Percentiles rank a stretch among this genome's conserved stretches.
Conservation (phyloP, 1,140 invertebrate species). For the Pseudomyrmex cubaensis region DNA sequence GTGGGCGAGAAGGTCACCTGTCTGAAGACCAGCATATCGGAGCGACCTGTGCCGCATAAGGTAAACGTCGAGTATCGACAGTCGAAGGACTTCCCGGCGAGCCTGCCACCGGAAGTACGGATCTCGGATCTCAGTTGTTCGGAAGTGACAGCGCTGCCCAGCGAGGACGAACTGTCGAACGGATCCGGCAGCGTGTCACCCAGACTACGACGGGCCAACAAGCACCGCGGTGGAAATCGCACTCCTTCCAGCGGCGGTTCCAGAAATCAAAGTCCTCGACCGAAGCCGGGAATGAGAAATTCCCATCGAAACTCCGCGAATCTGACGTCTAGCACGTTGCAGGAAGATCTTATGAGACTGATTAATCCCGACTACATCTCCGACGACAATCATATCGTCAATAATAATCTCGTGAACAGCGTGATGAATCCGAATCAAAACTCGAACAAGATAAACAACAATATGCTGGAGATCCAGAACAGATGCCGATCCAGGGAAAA, state of each 20-base stretch:
- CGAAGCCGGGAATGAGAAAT: slow-evolving; percentile 84
- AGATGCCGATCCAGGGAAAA: slow-evolving; percentile 86
- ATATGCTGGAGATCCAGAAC: slow-evolving; percentile 83
- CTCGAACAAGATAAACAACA: slow-evolving; percentile 80
- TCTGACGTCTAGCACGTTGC: slow-evolving; percentile 89
- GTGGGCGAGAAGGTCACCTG: slow-evolving; percentile 86
- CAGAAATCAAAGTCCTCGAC: slow-evolving; percentile 88
- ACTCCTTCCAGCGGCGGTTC: slow-evolving; percentile 85
- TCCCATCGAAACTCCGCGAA: slow-evolving; percentile 87
- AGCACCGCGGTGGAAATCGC: slow-evolving; percentile 80
- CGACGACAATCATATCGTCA: slow-evolving; percentile 80
- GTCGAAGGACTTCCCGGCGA: slow-evolving; percentile 81
- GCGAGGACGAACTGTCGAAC: slow-evolving; percentile 87
- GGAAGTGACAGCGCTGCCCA: slow-evolving; percentile 82
- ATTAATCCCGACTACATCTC: slow-evolving; percentile 93
- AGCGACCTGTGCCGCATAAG: slow-evolving; percentile 83
- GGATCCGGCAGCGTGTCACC: slow-evolving; percentile 86
- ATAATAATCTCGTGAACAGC: slow-evolving; percentile 79
- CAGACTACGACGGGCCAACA: slow-evolving; percentile 81
- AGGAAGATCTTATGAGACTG: slow-evolving; percentile 95
- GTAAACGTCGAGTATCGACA: slow-evolving; percentile 84
- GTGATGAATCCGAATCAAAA: slow-evolving; percentile 73
- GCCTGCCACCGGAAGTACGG: slow-evolving; percentile 81
- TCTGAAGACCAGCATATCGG: slow-evolving; percentile 82
- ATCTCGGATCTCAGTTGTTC: slow-evolving; percentile 85